A percentile compares a stretch with the other conserved stretches of the same genome.
phyloP scores from a whole-genome alignment of 1,140 invertebrate species.

The Halesus radiatus region DNA sequence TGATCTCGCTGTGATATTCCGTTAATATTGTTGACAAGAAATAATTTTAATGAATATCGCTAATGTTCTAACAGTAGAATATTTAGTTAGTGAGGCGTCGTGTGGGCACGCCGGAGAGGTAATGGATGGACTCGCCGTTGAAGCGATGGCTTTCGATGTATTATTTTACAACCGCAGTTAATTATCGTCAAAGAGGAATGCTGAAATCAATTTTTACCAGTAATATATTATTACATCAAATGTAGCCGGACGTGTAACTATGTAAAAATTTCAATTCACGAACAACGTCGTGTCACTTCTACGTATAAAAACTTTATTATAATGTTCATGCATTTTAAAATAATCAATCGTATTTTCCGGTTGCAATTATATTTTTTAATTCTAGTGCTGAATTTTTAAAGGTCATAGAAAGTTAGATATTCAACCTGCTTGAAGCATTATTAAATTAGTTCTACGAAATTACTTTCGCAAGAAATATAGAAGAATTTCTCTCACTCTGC shows the following conservation, averaged over 20 bases:
- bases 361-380: too few species aligned
- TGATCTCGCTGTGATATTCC: neutral
- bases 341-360: too few species aligned
- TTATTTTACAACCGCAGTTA: slow-evolving; percentile 54
- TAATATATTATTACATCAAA: too few species aligned
- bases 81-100: slow-evolving; percentile 7
- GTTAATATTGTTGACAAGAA: slow-evolving; percentile 15
- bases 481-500: slow-evolving; percentile 8
- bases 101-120: slow-evolving; percentile 48
- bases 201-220: slow-evolving; percentile 52
- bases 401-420: too few species aligned
- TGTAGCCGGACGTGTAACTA: neutral
- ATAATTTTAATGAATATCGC: slow-evolving; percentile 24
- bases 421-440: too few species aligned
- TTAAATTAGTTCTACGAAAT: too few species aligned
- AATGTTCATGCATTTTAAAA: too few species aligned
- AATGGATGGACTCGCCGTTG: slow-evolving; percentile 51
- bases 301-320: too few species aligned
- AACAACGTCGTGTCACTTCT: too few species aligned
- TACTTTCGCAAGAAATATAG: neutral
- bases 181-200: slow-evolving; percentile 51
- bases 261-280: neutral
- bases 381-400: too few species aligned
- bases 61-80: slow-evolving; percentile 2
- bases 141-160: slow-evolving; percentile 48